phyloP scores from a whole-genome alignment of 2,113 vertebrate species.

The human (Homo sapiens) region DNA sequence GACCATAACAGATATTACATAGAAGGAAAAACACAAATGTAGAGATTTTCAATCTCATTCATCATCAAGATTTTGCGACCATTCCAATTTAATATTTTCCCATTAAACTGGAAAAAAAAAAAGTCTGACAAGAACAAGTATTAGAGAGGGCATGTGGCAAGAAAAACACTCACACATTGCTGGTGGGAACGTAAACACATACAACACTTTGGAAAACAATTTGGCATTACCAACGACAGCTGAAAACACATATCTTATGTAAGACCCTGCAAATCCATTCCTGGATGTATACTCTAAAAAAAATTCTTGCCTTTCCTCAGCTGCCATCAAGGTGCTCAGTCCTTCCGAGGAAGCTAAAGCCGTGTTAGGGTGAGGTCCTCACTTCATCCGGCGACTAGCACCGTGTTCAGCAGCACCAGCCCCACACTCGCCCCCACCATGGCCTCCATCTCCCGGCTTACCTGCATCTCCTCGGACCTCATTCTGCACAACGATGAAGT shows the following conservation, averaged over 20 bases:
- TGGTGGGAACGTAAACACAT: not conserved
- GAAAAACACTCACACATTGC: not conserved
- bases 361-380: too few species aligned
- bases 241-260: not conserved
- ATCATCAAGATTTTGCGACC: not conserved
- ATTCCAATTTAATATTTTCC: not conserved
- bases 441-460: too few species aligned
- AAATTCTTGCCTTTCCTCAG: too few species aligned
- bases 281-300: not conserved
- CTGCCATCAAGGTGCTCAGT: too few species aligned
- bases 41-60: not conserved
- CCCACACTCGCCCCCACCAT: too few species aligned
- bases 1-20: not conserved
- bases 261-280: not conserved
- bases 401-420: rapidly evolving
- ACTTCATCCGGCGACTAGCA: too few species aligned
- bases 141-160: not conserved
- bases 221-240: not conserved
- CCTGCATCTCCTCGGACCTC: too few species aligned
- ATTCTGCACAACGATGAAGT: too few species aligned
- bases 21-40: not conserved
- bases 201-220: not conserved
- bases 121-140: not conserved
- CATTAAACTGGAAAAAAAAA: not conserved
- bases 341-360: too few species aligned